Evolutionary conservation across 2,113 vertebrate genomes (phyloP).

Genomic region (Coturnix japonica): DNA sequence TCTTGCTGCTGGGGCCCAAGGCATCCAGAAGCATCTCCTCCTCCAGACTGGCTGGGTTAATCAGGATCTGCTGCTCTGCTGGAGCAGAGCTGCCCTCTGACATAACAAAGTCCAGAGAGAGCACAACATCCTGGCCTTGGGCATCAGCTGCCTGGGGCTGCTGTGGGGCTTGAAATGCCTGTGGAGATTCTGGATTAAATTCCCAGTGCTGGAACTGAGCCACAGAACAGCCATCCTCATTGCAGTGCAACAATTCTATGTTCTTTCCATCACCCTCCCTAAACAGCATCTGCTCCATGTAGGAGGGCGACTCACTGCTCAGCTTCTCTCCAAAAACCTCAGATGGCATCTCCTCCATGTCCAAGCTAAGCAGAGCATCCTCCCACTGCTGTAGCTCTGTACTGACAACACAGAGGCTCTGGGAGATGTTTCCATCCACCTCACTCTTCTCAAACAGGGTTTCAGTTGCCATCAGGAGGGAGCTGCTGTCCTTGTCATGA

Average conservation of each 20-base stretch:
- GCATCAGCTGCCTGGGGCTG: constrained; percentile 37
- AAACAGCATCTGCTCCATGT: constrained; percentile 61
- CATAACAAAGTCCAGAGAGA: rapidly evolving
- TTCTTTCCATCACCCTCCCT: background rate
- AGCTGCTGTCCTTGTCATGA: constrained; percentile 42
- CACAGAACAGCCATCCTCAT: background rate
- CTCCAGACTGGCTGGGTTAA: rapidly evolving
- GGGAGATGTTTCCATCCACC: background rate
- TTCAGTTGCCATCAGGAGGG: constrained; percentile 56
- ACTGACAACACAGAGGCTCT: background rate
- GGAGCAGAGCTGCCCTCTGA: background rate
- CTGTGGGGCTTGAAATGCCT: constrained; percentile 22
- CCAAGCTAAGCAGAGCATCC: constrained; percentile 64
- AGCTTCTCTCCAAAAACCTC: constrained; percentile 52
- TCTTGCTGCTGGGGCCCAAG: background rate
- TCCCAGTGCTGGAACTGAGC: background rate
- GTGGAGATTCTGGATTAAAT: background rate
- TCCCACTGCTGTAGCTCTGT: constrained; percentile 71
- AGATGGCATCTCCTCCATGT: background rate
- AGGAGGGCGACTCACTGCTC: constrained; percentile 53
- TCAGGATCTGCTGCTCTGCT: background rate
- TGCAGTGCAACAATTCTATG: background rate
- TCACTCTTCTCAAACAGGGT: constrained; percentile 62
- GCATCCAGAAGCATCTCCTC: background rate
- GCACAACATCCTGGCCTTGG: background rate